Base-by-base conservation (phyloP, 2,113 vertebrate species). In the Riparia riparia region DNA sequence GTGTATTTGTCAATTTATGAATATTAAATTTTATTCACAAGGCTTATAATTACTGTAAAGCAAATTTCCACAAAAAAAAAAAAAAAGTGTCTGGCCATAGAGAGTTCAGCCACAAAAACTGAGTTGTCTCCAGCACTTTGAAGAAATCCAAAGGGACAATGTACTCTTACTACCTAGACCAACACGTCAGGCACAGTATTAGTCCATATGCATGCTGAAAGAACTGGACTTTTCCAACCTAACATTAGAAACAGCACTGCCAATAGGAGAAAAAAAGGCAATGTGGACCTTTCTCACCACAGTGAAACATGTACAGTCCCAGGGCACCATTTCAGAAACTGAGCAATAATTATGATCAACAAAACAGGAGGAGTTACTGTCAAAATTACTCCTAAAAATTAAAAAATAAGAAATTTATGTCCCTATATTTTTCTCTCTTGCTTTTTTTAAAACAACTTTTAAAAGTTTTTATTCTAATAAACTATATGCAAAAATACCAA, bases 21-120 rank as follows among this genome's bases (percentile, higher is more conserved):
- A 79, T 82, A 82, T 34, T 49, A 91, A 41, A 71, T 49, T 66
- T 89, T 26, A 91, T 94, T 95, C 49, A 86, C 19, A 25, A 41
- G 16, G 9, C 19, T 41, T 15, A 15, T 60, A 78, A 91, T 53
- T 76, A 64, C 44, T 74, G 41, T 49, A 86, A 84, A 91, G 64
- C 24, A 18, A 74, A 81, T 78, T 60, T 86, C 47, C 22, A 64
- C 22, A 18, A 28, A 25, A 53, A 82, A 85, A 53, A 44, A 34
- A 53, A 82, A 85, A 53, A 44, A 34, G 34, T 34, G 50, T 12
- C 41, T 53, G 70, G 53, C 42, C 13, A 7, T 5, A 26, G 39
- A 72, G n/a, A 8, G 14, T 81, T 86, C 82, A 86, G 60, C 13
- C 44, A 60, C 31, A 71, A 44, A 45, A 86, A 88, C 22, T 10